phyloP scores from a whole-genome alignment of 1,140 invertebrate genomes.

The Papilio dardanus region DNA sequence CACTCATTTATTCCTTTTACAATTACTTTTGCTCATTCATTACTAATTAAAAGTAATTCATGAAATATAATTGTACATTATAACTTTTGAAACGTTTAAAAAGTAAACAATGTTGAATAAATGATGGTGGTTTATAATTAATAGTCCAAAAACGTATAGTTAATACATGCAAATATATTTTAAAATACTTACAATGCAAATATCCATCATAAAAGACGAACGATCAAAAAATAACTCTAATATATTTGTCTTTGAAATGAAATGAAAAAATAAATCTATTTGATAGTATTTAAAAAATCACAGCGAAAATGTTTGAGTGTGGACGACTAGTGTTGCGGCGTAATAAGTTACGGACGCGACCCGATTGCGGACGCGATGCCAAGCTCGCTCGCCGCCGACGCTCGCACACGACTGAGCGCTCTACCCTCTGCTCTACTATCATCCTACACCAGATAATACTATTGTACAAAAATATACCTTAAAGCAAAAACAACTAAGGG shows the following conservation, averaged over 20 bases:
- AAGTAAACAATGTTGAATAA: background rate
- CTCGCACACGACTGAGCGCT: slow-evolving; percentile 71
- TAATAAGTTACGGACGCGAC: slow-evolving; percentile 68
- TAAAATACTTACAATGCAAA: slow-evolving; percentile 1
- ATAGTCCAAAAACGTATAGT: background rate
- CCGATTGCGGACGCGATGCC: slow-evolving; percentile 41
- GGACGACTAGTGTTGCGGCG: slow-evolving; percentile 48
- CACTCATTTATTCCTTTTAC: slow-evolving; percentile 67
- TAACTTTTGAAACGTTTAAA: background rate
- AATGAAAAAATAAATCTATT: background rate
- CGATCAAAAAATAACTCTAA: background rate
- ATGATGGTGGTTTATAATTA: background rate
- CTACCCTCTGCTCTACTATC: slow-evolving; percentile 57
- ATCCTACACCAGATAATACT: slow-evolving; percentile 52
- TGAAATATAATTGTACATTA: slow-evolving; percentile 29
- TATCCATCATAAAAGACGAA: background rate
- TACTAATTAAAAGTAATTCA: slow-evolving; percentile 46
- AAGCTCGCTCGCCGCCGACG: slow-evolving; percentile 55
- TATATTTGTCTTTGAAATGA: background rate
- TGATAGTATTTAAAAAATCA: background rate
- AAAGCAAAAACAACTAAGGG: slow-evolving; percentile 42
- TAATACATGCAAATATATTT: background rate
- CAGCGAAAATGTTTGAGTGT: background rate
- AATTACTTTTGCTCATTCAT: slow-evolving; percentile 51
- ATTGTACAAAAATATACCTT: slow-evolving; percentile 54